Evolutionary conservation across 1,140 invertebrate species (phyloP), one percentile per base, ranked within the genome.

Genomic region (Drosophila setifemur): DNA sequence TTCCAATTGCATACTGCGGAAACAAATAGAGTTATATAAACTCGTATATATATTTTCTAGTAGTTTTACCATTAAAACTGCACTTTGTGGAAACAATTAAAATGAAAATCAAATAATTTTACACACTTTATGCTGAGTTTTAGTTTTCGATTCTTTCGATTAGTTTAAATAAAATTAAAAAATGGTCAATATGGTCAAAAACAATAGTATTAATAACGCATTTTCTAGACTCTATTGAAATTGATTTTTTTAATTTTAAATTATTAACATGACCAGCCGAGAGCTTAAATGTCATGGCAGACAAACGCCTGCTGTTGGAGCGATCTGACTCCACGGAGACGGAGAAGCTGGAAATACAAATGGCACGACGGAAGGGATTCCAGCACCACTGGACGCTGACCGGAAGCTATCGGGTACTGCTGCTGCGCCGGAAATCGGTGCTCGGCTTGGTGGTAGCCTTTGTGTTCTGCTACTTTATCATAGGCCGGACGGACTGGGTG

Each of bases 401-500:
- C 4, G 54, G 49, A 23, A 33, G 47, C 18, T 33, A 39, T 16
- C 37, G 52, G 8, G 33, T 73, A 5, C 12, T 71, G 4, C 6
- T 61, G 16, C 35, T 76, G 1, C 74, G 78, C 0, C 40, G 79
- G 11, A 83, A 73, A 7, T 49, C 75, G 12, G 33, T 73, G 3
- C 4, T 78, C 2, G 39, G 53, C 0, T 18, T 87, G 4, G 12
- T 87, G 28, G 2, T 49, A n/a, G 25, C 77, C 8, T 70, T 81
- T 12, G 25, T 75, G 2, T 85, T 58, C 28, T 79, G 66, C 12
- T 83, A 83, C 12, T 75, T 85, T 23, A 29, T 85, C 1, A 75
- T 87, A 21, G 72, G 69, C 1, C 52, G 64, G 2, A 21, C 50
- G 21, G 45, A 68, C 8, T 73, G 72, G 72, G 61, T 45, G 7